Evolutionary conservation across 2,113 vertebrate genomes (phyloP), one percentile per base, ranked within the genome.

Genomic region (Tautogolabrus adspersus): DNA sequence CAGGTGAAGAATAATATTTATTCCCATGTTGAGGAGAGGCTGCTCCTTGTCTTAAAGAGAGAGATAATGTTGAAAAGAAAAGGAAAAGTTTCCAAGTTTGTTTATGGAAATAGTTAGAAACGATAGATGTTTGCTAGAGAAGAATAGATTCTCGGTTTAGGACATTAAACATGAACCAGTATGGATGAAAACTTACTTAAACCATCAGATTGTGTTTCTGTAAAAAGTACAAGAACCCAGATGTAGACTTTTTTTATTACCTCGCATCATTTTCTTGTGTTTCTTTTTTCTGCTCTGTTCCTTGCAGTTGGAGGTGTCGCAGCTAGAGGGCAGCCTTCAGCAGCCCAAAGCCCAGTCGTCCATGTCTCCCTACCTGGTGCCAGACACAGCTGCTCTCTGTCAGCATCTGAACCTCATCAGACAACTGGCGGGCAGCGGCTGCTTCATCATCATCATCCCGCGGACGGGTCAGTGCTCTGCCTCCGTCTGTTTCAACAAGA

Each of bases 401-500:
- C 97, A 97, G 77, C 96, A 99, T 78, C 94, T 99, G 67, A 85
- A 90, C 57, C 82, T 97, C 38, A 93, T 99, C 91, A 91, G 97
- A 51, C 97, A 98, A 76, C 92, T 99, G 89, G 96, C 97, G 13
- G 78, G 89, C 75, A 98, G 98, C 0, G 96, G 97, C 77, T 96
- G 97, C 86, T 99, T 99, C 94, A 99, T 99, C 44, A 93, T 99
- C 92, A 97, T 99, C 94, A 99, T 99, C 91, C 97, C 98, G 0
- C 94, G 97, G 72, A 97, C 97, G 91, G 97, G 98, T 99, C 68
- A 46, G 89, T 61, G 37, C 56, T 4, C 51, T 0, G 23, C 65
- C 8, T 65, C 71, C 23, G 5, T 54, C 26, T 46, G 26, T 26
- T 56, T 26, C 1, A 11, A 42, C 2, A 42, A 10, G 40, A 10